A percentile compares a stretch with the other conserved stretches of the same genome.
Evolutionary conservation across 1,140 invertebrate genomes (phyloP).

Genomic region (Halictus rubicundus): DNA sequence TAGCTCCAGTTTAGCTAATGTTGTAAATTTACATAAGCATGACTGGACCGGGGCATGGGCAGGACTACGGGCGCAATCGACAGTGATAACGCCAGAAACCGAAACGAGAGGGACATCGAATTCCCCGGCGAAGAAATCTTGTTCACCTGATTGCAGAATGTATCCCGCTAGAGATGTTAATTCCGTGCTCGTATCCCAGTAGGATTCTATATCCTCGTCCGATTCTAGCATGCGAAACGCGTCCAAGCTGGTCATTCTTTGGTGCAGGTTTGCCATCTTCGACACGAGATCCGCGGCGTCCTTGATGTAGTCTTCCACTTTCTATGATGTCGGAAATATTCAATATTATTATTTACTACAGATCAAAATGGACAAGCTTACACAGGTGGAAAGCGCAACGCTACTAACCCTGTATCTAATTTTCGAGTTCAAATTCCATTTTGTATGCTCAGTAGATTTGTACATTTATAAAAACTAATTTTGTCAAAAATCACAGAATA

Average conservation of each 20-base stretch:
- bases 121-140: neutral
- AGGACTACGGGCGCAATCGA: neutral
- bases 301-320: slow-evolving; percentile 83
- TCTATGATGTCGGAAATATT: slow-evolving; percentile 72
- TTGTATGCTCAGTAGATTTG: too few relatives aligned
- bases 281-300: slow-evolving; percentile 80
- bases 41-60: too few relatives aligned
- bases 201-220: slow-evolving; percentile 66
- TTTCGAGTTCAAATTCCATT: too few relatives aligned
- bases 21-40: too few relatives aligned
- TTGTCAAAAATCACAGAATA: too few relatives aligned
- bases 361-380: too few relatives aligned
- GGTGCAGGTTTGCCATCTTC: slow-evolving; percentile 82
- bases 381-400: too few relatives aligned
- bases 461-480: too few relatives aligned
- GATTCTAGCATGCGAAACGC: slow-evolving; percentile 65
- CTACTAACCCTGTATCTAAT: too few relatives aligned
- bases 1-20: too few relatives aligned
- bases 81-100: neutral
- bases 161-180: slow-evolving; percentile 63
- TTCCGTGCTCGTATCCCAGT: slow-evolving; percentile 68
- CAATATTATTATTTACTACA: too few relatives aligned
- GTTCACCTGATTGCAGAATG: slow-evolving; percentile 71
- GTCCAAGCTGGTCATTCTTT: slow-evolving; percentile 74
- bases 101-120: neutral